A percentile compares a stretch with the other conserved stretches of the same genome.
These are phyloP conservation scores for Rhynchophorus ferrugineus DNA, from an alignment of 1,140 invertebrate genomes.

Conservation along the genomic window DNA sequence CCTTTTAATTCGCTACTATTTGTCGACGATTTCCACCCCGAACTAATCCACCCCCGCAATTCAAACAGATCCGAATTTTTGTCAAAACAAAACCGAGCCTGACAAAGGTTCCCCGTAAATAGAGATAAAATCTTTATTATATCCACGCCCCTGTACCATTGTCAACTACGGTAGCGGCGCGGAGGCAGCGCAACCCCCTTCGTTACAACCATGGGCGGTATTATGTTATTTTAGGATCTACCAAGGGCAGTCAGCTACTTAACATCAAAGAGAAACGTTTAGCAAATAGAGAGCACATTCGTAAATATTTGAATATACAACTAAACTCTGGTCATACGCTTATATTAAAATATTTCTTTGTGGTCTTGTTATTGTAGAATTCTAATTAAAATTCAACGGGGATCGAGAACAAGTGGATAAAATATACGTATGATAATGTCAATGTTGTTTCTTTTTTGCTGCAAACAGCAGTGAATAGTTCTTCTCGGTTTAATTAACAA, in stretches of 20 bases:
- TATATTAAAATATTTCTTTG: slow-evolving; percentile 16
- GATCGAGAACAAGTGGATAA: too few species aligned
- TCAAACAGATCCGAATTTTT: slow-evolving; percentile 13
- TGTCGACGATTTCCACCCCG: slow-evolving; percentile 2
- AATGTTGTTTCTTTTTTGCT: too few species aligned
- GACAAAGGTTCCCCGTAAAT: slow-evolving; percentile 18
- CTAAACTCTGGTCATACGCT: slow-evolving; percentile 7
- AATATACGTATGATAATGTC: too few species aligned
- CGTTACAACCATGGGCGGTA: not conserved
- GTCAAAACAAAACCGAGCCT: slow-evolving; percentile 15
- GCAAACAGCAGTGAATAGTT: too few species aligned
- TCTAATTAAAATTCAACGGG: slow-evolving; percentile 2
- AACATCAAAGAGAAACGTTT: slow-evolving; percentile 18
- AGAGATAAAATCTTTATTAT: slow-evolving; percentile 20
- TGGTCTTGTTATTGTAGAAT: slow-evolving; percentile 5
- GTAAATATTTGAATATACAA: slow-evolving; percentile 18
- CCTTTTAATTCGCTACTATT: slow-evolving; percentile 9
- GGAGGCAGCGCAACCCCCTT: too few species aligned
- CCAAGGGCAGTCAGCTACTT: slow-evolving; percentile 13
- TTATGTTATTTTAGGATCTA: slow-evolving; percentile 20
- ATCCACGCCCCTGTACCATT: slow-evolving; percentile 15
- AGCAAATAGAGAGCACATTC: slow-evolving; percentile 19
- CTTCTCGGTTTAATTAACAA: too few species aligned
- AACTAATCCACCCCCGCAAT: slow-evolving; percentile 15
- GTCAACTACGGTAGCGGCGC: slow-evolving; percentile 7